Evolutionary conservation across 2,113 vertebrate species (phyloP).

Genomic region (Dipodomys spectabilis): DNA sequence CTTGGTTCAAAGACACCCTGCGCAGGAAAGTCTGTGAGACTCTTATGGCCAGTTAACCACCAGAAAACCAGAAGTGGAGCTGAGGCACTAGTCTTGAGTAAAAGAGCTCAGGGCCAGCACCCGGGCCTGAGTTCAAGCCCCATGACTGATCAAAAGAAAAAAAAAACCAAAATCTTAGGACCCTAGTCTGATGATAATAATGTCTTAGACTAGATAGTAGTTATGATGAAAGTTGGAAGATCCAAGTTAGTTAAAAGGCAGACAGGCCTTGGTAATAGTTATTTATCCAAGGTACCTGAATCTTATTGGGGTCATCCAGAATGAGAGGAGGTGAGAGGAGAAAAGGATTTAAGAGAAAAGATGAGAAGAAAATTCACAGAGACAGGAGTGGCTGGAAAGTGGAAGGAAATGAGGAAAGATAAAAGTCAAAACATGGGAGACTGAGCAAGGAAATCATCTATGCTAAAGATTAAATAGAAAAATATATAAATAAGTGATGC

Average conservation of each 20-base stretch:
- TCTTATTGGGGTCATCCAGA: background rate
- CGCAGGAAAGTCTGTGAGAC: too few relatives aligned
- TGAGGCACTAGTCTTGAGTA: too few relatives aligned
- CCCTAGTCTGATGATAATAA: background rate
- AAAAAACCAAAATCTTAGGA: background rate
- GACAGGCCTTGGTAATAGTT: background rate
- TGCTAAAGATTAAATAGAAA: constrained; percentile 11
- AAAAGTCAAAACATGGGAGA: background rate
- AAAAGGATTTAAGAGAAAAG: background rate
- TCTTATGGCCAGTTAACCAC: too few relatives aligned
- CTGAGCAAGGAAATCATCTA: background rate
- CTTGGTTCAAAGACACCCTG: too few relatives aligned
- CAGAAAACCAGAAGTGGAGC: too few relatives aligned
- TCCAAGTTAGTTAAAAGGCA: background rate
- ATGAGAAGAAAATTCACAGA: background rate
- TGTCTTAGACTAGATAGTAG: background rate
- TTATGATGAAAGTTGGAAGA: background rate
- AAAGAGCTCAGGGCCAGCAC: too few relatives aligned
- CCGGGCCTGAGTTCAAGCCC: too few relatives aligned
- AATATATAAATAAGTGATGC: constrained; percentile 8
- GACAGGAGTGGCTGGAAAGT: background rate
- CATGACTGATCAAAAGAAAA: too few relatives aligned
- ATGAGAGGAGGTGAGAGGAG: background rate
- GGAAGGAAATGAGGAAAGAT: background rate
- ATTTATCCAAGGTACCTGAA: background rate